phyloP scores from a whole-genome alignment of 1,140 invertebrate genomes.

The Drosophila burlai region DNA sequence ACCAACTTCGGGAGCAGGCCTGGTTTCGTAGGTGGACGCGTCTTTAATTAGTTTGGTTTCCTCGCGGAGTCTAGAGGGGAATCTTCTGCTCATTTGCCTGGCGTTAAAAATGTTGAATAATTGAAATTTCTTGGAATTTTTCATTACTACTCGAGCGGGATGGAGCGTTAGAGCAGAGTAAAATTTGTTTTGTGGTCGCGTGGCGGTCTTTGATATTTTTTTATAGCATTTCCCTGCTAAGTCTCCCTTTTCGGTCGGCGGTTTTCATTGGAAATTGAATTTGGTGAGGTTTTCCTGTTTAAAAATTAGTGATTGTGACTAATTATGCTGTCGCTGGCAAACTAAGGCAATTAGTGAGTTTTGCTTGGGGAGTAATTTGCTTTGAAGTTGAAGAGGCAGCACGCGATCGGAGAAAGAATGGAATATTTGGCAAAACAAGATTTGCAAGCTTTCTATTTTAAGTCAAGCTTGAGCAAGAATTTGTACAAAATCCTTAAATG shows the following conservation, averaged over 20 bases:
- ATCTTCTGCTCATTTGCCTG: conserved; percentile 66
- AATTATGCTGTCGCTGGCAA: conserved; percentile 56
- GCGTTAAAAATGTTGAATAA: conserved; percentile 84
- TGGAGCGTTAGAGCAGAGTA: too few relatives aligned
- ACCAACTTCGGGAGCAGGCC: conserved; percentile 29
- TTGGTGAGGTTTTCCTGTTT: conserved; percentile 49
- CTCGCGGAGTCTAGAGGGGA: conserved; percentile 24
- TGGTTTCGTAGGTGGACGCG: conserved; percentile 74
- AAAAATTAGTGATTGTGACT: conserved; percentile 65
- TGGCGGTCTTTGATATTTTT: conserved; percentile 64
- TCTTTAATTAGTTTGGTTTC: conserved; percentile 78
- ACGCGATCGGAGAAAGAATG: not conserved
- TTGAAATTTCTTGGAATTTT: conserved; percentile 80
- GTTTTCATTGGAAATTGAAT: conserved; percentile 57
- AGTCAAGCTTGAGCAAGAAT: too few relatives aligned
- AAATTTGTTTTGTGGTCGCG: conserved; percentile 71
- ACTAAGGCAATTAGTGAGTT: conserved; percentile 26
- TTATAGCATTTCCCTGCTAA: not conserved
- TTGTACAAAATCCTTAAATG: too few relatives aligned
- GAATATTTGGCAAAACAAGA: not conserved
- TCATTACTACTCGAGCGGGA: conserved; percentile 65
- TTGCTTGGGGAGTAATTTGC: conserved; percentile 6
- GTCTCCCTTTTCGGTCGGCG: conserved; percentile 15
- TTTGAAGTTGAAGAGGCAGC: conserved; percentile 2
- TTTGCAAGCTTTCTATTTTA: not conserved